Evolutionary conservation across 1,140 invertebrate species (phyloP).

Genomic region (Bombus huntii): DNA sequence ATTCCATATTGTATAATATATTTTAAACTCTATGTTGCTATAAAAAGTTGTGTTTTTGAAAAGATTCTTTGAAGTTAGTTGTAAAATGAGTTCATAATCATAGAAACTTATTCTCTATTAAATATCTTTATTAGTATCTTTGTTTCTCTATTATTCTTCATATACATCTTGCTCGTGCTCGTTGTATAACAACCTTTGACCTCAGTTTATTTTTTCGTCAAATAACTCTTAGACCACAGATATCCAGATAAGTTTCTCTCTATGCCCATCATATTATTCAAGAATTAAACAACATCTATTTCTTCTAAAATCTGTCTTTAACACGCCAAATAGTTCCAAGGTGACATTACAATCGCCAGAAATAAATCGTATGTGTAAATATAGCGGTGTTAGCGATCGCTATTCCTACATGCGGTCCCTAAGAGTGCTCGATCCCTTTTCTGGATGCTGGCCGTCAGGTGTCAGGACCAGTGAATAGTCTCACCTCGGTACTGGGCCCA

Average conservation of each 20-base stretch:
- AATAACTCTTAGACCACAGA: too few relatives aligned
- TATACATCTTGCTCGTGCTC: not conserved
- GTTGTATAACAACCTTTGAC: not conserved
- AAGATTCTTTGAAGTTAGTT: too few relatives aligned
- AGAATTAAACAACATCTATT: not conserved
- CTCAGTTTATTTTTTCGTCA: not conserved
- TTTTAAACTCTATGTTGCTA: too few relatives aligned
- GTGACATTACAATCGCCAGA: not conserved
- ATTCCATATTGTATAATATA: too few relatives aligned
- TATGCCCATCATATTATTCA: too few relatives aligned
- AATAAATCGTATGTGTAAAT: conserved; percentile 12
- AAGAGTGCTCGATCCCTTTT: conserved; percentile 60
- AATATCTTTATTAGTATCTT: too few relatives aligned
- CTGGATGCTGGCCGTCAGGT: conserved; percentile 71
- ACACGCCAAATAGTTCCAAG: not conserved
- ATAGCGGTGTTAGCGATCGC: not conserved
- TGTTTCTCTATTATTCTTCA: not conserved
- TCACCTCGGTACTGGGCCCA: conserved; percentile 58
- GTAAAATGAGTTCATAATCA: too few relatives aligned
- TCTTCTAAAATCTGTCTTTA: not conserved
- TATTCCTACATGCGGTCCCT: not conserved
- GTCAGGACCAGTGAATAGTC: conserved; percentile 67
- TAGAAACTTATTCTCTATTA: too few relatives aligned
- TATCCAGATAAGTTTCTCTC: too few relatives aligned
- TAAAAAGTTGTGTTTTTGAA: too few relatives aligned